Percentiles rank a stretch among this genome's conserved stretches.
These are phyloP conservation scores for Ceratitis capitata DNA, from an alignment of 1,140 invertebrate genomes.

Conservation along the genomic window DNA sequence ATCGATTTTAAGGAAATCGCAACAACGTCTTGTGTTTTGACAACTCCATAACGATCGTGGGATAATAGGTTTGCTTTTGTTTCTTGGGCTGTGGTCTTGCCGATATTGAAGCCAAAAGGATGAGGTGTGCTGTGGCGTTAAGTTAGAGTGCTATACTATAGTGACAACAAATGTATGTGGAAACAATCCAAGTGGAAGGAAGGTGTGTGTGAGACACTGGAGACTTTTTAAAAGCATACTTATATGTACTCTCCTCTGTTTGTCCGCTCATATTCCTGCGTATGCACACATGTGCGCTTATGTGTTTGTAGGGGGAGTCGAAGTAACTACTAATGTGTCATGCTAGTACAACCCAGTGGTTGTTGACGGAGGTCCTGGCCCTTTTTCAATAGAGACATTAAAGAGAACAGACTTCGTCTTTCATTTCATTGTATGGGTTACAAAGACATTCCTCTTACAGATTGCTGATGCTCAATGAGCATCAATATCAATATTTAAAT, in stretches of 20 bases:
- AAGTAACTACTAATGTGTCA: slow-evolving; percentile 12
- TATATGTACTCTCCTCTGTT: not conserved
- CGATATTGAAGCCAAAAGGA: not conserved
- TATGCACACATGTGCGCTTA: not conserved
- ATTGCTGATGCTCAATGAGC: not conserved
- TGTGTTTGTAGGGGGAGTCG: not conserved
- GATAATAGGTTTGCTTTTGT: too few species aligned
- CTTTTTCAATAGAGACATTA: too few species aligned
- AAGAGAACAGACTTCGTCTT: too few species aligned
- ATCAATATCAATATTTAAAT: too few species aligned
- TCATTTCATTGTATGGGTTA: not conserved
- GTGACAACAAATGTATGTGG: not conserved
- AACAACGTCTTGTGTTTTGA: too few species aligned
- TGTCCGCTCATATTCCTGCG: too few species aligned
- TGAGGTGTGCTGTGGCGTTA: not conserved
- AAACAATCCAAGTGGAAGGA: not conserved
- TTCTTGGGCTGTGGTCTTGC: not conserved
- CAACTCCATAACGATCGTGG: too few species aligned
- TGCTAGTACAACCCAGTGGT: slow-evolving; percentile 1
- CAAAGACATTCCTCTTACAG: too few species aligned
- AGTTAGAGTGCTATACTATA: not conserved
- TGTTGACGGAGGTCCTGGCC: not conserved
- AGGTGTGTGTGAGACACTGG: slow-evolving; percentile 15
- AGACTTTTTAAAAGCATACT: not conserved
- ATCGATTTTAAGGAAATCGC: too few species aligned